These are phyloP conservation scores for Chrosomus eos DNA, from an alignment of 2,797 vertebrate species.

Conservation along the genomic window DNA sequence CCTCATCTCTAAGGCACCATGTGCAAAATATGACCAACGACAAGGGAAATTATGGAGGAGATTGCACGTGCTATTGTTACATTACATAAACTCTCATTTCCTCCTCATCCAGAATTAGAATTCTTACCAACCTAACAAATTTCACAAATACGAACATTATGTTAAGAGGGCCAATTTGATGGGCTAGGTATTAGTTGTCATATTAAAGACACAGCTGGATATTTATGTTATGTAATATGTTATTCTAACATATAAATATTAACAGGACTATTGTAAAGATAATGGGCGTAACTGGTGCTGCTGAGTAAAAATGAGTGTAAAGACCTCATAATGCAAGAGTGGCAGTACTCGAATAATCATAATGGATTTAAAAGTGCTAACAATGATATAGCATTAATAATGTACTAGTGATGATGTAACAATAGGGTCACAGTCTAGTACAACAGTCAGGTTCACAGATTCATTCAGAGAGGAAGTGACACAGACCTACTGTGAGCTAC, in stretches of 20 bases:
- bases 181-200: constrained; percentile 10
- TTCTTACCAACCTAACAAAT: constrained; percentile 25
- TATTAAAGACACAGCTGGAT: constrained; percentile 18
- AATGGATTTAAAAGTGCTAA: constrained; percentile 22
- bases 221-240: constrained; percentile 3
- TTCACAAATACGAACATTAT: constrained; percentile 17
- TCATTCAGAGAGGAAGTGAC: neutral
- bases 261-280: neutral
- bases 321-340: neutral
- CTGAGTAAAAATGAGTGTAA: neutral
- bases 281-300: neutral
- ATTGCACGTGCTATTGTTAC: constrained; percentile 39
- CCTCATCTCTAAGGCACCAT: constrained; percentile 43
- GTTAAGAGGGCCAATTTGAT: constrained; percentile 11
- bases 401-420: constrained; percentile 26
- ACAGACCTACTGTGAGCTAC: neutral
- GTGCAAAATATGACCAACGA: constrained; percentile 41
- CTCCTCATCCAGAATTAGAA: constrained; percentile 31
- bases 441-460: neutral
- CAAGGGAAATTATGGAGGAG: constrained; percentile 45
- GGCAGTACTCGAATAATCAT: neutral
- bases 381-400: constrained; percentile 25
- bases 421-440: neutral
- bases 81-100: constrained; percentile 44
- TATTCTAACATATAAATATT: constrained; percentile 2